Base-by-base conservation (phyloP, 2,113 vertebrate species). In the Todiramphus chloris region DNA sequence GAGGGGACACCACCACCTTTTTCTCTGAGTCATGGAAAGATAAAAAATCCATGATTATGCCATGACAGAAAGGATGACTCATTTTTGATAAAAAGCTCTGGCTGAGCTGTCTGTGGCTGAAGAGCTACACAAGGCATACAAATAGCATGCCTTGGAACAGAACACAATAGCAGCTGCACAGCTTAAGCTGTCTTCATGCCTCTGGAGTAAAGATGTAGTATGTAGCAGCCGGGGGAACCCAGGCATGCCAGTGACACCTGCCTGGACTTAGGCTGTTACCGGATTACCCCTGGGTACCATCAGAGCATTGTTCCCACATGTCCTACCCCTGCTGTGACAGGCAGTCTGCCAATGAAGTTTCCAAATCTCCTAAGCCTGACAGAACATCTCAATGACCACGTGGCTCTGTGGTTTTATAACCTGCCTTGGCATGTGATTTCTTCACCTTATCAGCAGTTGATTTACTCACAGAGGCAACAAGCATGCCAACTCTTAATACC, bases 361-460 rank as follows among this genome's bases (percentile, higher is more conserved):
- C 93, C 88, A 89, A 97, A 96, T 96, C 96, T 91, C 85, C 94
- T 97, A 95, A 97, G 94, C 93, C 93, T 90, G 90, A 88, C 55
- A 88, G 87, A 63, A 73, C 83, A 90, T 89, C 90, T 90, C 89
- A 68, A 72, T 64, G 63, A 64, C 91, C 96, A 97, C 88, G 89
- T 97, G 97, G 95, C 97, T 72, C 76, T 37, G 46, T 39, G 92
- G 95, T 96, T 97, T 96, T 94, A 94, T 96, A 97, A 97, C 93
- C 89, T 81, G 59, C 75, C 82, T 83, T 5, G 13, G 93, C 97
- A 97, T 85, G 94, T 96, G 95, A 97, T 94, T 93, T 95, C 90
- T 95, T 97, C 87, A 94, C 92, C 93, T 97, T 90, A 97, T 44
- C 83, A 93, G 86, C 60, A 78, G 92, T 33, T 86, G 87, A 95